Evolutionary conservation across 2,113 vertebrate genomes (phyloP), one percentile per base, ranked within the genome.

Genomic region (Eleginops maclovinus): DNA sequence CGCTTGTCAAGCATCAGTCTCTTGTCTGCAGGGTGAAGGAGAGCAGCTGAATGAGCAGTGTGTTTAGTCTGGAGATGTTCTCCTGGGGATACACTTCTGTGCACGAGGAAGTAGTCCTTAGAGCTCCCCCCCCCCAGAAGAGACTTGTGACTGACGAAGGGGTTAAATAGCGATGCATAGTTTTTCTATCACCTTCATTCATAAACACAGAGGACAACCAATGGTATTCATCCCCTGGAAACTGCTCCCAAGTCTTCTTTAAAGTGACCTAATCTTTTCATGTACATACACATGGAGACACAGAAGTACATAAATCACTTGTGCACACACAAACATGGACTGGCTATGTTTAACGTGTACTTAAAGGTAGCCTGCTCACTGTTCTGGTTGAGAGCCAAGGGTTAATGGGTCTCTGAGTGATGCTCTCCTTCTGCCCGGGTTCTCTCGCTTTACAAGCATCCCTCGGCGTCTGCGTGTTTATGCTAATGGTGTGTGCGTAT

Each of bases 11-110:
- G 83, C 94, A 95, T 95, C 90, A 90, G 93, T 96, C 96, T 96
- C 95, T 96, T 95, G 96, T 96, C 92, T 91, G 83, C 89, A 91
- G 80, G 95, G 95, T 95, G 96, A 96, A 95, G 90, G 91, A 92
- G 92, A 95, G 93, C 96, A 97, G 96, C 96, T 97, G 96, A 96
- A 94, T 86, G 93, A 91, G 94, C 91, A n/a, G 72, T 71, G 75
- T 98, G 97, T 98, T 97, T 97, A 98, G 97, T 98, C 96, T 98
- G 93, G 94, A 91, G 93, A 92, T 93, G 92, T 93, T 96, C 96
- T 96, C 96, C 31, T 72, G 95, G 96, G 96, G 96, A 95, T 95
- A 92, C 90, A 89, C 94, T 93, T 93, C 81, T 80, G 94, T 90
- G 77, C 88, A 89, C 81, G 84, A 96, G 96, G 95, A 97, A 96